These are phyloP conservation scores for Sebastes taczanowskii DNA, from an alignment of 2,797 vertebrate genomes.

Conservation along the genomic window DNA sequence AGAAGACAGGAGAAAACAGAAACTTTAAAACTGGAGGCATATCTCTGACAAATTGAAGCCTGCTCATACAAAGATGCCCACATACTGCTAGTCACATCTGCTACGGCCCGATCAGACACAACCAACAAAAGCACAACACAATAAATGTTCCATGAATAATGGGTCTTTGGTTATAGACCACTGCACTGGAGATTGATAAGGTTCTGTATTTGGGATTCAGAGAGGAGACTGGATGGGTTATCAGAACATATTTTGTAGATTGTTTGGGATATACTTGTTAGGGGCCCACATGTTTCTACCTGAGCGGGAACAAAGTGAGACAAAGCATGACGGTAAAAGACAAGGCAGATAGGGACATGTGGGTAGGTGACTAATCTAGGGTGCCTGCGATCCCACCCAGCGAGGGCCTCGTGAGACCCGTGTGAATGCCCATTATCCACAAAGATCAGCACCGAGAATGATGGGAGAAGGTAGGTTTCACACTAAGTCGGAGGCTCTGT, in stretches of 20 bases:
- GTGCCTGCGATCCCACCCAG: constrained; percentile 61
- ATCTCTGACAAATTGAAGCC: constrained; percentile 65
- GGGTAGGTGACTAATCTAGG: constrained; percentile 74
- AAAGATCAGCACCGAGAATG: constrained; percentile 56
- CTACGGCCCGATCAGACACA: constrained; percentile 66
- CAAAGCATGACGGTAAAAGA: constrained; percentile 72
- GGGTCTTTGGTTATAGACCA: constrained; percentile 71
- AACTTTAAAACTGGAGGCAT: constrained; percentile 59
- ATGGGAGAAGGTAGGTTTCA: constrained; percentile 56
- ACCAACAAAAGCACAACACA: constrained; percentile 69
- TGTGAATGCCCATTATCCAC: constrained; percentile 60
- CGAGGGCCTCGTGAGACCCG: constrained; percentile 39
- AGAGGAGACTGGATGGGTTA: constrained; percentile 60
- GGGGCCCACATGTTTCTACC: constrained; percentile 64
- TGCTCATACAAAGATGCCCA: constrained; percentile 58
- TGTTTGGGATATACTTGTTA: constrained; percentile 72
- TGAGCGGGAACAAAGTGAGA: constrained; percentile 75
- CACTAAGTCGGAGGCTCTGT: constrained; percentile 50
- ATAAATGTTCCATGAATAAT: constrained; percentile 74
- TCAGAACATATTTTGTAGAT: constrained; percentile 70
- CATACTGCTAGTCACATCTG: constrained; percentile 67
- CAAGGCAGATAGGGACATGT: constrained; percentile 62
- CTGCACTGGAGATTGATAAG: constrained; percentile 73
- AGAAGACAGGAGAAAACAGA: constrained; percentile 46
- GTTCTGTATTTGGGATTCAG: constrained; percentile 62